These are phyloP conservation scores for Phoebastria nigripes DNA, from an alignment of 2,797 vertebrate genomes.

Conservation along the genomic window DNA sequence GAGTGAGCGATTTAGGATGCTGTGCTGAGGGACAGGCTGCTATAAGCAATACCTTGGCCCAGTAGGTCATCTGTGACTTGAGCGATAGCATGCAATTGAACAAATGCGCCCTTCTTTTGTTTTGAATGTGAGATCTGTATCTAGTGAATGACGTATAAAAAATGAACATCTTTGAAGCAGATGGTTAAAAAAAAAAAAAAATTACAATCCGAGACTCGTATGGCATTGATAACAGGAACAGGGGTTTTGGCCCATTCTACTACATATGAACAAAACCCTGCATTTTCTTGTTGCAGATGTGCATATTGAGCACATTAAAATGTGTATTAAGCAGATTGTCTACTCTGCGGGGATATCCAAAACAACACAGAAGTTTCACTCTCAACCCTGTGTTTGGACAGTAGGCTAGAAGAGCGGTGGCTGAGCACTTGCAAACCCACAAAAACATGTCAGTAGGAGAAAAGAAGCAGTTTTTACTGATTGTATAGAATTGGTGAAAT, in stretches of 20 bases:
- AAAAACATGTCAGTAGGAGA: neutral
- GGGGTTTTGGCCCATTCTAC: neutral
- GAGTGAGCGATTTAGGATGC: neutral
- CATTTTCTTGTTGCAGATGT: neutral
- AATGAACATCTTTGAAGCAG: neutral
- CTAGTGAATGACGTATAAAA: neutral
- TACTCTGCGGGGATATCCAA: fast-evolving
- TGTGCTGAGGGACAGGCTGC: neutral
- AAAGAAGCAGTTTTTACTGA: neutral
- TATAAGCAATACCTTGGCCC: neutral
- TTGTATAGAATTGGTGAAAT: neutral
- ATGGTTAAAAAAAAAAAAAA: neutral
- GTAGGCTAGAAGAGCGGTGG: neutral
- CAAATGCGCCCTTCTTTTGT: neutral
- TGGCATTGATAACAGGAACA: neutral
- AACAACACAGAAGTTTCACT: neutral
- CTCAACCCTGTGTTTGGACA: neutral
- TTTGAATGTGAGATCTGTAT: neutral
- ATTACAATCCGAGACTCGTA: fast-evolving
- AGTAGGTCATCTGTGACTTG: neutral
- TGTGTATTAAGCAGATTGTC: neutral
- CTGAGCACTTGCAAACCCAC: neutral
- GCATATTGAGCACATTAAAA: neutral
- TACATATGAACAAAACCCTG: neutral
- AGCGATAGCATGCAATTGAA: neutral